Percentiles rank a stretch among this genome's conserved stretches.
Conservation (phyloP, 2,888 invertebrate genomes). For the Phyllotreta cruciferae region DNA sequence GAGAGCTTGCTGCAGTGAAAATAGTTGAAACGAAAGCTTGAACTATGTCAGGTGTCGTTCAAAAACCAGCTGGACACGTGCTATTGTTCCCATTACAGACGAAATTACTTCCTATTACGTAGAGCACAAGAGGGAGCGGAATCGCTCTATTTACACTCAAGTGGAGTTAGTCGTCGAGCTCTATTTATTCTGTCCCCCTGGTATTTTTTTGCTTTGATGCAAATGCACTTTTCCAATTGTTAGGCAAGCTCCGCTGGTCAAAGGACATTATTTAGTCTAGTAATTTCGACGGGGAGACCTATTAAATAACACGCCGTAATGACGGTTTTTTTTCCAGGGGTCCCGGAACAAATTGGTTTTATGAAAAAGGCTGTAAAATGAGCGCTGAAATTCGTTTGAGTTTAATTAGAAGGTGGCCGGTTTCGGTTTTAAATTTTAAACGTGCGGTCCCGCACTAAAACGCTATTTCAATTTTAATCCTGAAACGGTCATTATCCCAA, state of each 20-base stretch:
- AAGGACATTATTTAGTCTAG: constrained; percentile 24
- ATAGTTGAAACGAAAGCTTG: too few relatives aligned
- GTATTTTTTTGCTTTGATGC: constrained; percentile 19
- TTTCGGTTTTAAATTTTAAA: constrained; percentile 17
- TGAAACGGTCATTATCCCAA: too few relatives aligned
- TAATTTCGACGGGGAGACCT: constrained; percentile 20
- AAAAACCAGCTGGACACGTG: constrained; percentile 13
- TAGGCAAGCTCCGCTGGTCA: constrained; percentile 23
- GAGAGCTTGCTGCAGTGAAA: too few relatives aligned
- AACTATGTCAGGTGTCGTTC: constrained; percentile 2
- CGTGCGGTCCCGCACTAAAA: neutral
- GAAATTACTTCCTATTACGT: constrained; percentile 16
- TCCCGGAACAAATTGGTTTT: constrained; percentile 23
- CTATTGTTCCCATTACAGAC: neutral
- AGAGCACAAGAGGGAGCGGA: constrained; percentile 13
- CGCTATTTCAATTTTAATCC: neutral
- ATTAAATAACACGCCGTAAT: constrained; percentile 19
- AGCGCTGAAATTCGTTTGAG: constrained; percentile 17
- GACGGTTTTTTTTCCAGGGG: constrained; percentile 18
- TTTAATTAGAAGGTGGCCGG: constrained; percentile 24
- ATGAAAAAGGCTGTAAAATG: constrained; percentile 23
- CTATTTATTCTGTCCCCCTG: constrained; percentile 15
- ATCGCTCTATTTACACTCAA: constrained; percentile 15
- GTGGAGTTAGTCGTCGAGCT: neutral
- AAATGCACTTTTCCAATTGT: constrained; percentile 24